Conservation (phyloP, 1,140 invertebrate genomes). For the Nixonia krombeini region DNA sequence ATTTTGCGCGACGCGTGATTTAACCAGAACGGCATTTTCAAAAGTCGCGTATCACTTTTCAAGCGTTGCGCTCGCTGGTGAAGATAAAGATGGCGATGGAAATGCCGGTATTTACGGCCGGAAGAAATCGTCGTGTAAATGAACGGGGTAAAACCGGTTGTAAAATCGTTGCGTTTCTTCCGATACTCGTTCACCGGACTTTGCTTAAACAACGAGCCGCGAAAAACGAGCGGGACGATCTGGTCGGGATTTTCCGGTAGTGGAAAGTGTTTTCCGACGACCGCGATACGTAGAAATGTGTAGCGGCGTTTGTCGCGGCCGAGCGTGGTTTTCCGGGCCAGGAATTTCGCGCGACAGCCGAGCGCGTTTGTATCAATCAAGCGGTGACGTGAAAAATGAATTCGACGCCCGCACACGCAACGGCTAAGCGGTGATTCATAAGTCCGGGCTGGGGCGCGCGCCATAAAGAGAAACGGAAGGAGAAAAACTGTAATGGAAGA, state of each 20-base stretch:
- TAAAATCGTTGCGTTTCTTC: too few species aligned
- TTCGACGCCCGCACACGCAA: slow-evolving; percentile 45
- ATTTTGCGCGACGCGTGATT: slow-evolving; percentile 3
- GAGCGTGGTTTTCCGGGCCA: slow-evolving; percentile 19
- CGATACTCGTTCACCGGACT: too few species aligned
- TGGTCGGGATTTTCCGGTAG: too few species aligned
- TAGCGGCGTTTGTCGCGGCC: background rate
- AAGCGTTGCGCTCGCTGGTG: too few species aligned
- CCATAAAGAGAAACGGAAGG: slow-evolving; percentile 40
- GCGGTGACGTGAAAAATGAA: slow-evolving; percentile 63
- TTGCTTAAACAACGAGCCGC: too few species aligned
- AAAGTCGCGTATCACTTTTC: background rate
- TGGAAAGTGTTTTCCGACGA: background rate
- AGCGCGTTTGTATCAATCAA: slow-evolving; percentile 61
- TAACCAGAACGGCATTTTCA: slow-evolving; percentile 10
- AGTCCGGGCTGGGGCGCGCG: slow-evolving; percentile 1
- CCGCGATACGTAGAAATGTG: background rate
- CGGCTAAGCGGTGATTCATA: slow-evolving; percentile 56
- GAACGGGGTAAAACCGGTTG: too few species aligned
- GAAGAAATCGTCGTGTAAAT: too few species aligned
- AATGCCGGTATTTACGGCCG: too few species aligned
- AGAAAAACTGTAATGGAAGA: slow-evolving; percentile 43
- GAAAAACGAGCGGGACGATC: too few species aligned
- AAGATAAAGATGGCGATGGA: too few species aligned
- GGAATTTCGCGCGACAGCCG: too few species aligned